Conservation (phyloP, 2,888 invertebrate genomes). For the Acronicta aceris region DNA sequence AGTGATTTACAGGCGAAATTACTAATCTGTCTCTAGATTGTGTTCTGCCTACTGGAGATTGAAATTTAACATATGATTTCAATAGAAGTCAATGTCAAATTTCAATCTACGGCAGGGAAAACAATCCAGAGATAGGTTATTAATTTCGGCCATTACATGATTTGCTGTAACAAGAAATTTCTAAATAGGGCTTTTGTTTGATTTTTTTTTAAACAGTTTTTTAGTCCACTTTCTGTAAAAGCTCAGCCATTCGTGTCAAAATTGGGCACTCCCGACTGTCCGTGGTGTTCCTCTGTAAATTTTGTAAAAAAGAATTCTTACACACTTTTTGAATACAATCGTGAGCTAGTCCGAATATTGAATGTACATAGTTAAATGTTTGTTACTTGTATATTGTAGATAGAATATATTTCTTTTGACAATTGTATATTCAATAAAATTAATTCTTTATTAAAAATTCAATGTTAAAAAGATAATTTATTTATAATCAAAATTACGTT, state of each 20-base stretch:
- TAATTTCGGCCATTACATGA: no score
- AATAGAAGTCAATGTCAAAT: no score
- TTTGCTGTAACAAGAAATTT: slow-evolving; percentile 3
- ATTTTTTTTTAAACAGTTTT: slow-evolving; percentile 15
- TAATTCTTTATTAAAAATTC: slow-evolving; percentile 79
- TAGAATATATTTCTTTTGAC: slow-evolving; percentile 87
- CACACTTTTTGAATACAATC: slow-evolving; percentile 81
- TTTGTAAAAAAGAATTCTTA: slow-evolving; percentile 77
- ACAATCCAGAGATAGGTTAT: no score
- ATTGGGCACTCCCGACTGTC: slow-evolving; percentile 65
- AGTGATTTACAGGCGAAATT: no score
- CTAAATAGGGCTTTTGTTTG: slow-evolving; percentile 8
- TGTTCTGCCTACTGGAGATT: no score
- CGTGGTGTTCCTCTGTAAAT: slow-evolving; percentile 80
- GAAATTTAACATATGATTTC: no score
- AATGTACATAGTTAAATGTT: slow-evolving; percentile 89
- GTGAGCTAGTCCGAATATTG: slow-evolving; percentile 88
- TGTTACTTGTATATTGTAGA: slow-evolving; percentile 89
- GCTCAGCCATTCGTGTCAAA: slow-evolving; percentile 58
- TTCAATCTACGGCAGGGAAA: no score
- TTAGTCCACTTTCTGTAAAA: slow-evolving; percentile 35
- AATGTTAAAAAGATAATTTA: slow-evolving; percentile 81
- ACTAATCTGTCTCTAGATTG: no score
- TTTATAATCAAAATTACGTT: slow-evolving; percentile 78
- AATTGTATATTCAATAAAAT: slow-evolving; percentile 83